A percentile compares a stretch with the other conserved stretches of the same genome.
phyloP scores from a whole-genome alignment of 1,140 invertebrate species.

The Drosophila asahinai region DNA sequence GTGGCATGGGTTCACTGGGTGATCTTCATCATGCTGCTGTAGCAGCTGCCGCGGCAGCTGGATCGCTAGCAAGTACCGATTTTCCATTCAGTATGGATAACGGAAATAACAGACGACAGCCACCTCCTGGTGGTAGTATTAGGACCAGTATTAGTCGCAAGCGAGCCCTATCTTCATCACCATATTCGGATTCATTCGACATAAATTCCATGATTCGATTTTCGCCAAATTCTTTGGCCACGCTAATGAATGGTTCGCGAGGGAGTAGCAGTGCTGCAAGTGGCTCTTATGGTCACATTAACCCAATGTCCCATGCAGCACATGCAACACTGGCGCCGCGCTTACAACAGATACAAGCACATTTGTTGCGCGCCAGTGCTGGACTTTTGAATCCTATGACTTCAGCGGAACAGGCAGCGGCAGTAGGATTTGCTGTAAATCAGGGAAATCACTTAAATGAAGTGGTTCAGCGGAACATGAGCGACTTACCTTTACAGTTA shows the following conservation, averaged over 20 bases:
- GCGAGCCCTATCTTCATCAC: slow-evolving; percentile 96
- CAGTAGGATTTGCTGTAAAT: slow-evolving; percentile 85
- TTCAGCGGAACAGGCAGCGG: slow-evolving; percentile 84
- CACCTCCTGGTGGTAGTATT: slow-evolving; percentile 86
- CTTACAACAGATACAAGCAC: slow-evolving; percentile 91
- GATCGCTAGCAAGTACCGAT: slow-evolving; percentile 90
- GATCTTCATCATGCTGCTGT: slow-evolving; percentile 79
- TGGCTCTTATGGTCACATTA: slow-evolving; percentile 95
- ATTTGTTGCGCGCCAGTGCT: slow-evolving; percentile 89
- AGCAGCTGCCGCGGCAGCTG: slow-evolving; percentile 69
- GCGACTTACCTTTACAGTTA: slow-evolving; percentile 28
- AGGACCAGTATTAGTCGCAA: slow-evolving; percentile 92
- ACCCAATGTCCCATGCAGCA: slow-evolving; percentile 87
- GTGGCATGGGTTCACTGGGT: slow-evolving; percentile 63
- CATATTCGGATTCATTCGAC: slow-evolving; percentile 97
- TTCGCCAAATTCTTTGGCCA: slow-evolving; percentile 96
- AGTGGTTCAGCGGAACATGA: slow-evolving; percentile 31
- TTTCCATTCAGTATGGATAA: slow-evolving; percentile 90
- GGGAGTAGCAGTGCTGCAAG: slow-evolving; percentile 93
- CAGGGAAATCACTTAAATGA: slow-evolving; percentile 35
- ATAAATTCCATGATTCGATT: slow-evolving; percentile 97
- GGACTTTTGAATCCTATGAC: slow-evolving; percentile 87
- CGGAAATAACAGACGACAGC: slow-evolving; percentile 86
- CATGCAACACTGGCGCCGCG: slow-evolving; percentile 89
- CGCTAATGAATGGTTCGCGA: slow-evolving; percentile 95